These are phyloP conservation scores for Brachionus rubens DNA, from an alignment of 1,140 invertebrate species.

Conservation along the genomic window DNA sequence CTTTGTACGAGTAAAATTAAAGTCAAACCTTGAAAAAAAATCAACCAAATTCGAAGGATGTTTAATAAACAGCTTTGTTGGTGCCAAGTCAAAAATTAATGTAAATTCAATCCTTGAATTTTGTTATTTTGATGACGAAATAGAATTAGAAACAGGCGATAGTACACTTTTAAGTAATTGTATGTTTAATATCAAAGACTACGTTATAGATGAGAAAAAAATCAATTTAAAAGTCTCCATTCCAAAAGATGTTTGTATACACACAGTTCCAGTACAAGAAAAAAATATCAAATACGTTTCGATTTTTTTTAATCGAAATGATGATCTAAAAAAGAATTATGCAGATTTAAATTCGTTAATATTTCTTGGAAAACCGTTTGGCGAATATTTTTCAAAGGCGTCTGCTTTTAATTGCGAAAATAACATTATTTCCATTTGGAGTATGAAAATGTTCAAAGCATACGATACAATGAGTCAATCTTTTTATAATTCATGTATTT, in stretches of 20 bases:
- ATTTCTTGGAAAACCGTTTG: background rate
- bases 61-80: background rate
- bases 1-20: background rate
- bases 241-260: slow-evolving; percentile 7
- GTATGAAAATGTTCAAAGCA: slow-evolving; percentile 4
- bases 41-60: background rate
- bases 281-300: background rate
- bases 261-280: background rate
- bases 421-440: slow-evolving; percentile 29
- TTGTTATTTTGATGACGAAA: background rate
- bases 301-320: slow-evolving; percentile 11
- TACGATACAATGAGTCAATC: slow-evolving; percentile 22
- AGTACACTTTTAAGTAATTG: slow-evolving; percentile 22
- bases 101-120: background rate
- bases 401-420: background rate
- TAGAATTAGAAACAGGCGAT: background rate
- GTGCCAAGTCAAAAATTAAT: background rate
- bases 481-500: background rate
- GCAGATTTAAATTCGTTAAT: background rate
- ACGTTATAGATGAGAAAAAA: background rate
- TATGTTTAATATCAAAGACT: background rate
- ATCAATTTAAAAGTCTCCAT: background rate
- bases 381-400: background rate
- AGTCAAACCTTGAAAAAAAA: background rate
- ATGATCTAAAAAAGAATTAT: slow-evolving; percentile 27